These are phyloP conservation scores for Drosophila paulistorum DNA, from an alignment of 1,140 invertebrate species.

Conservation along the genomic window DNA sequence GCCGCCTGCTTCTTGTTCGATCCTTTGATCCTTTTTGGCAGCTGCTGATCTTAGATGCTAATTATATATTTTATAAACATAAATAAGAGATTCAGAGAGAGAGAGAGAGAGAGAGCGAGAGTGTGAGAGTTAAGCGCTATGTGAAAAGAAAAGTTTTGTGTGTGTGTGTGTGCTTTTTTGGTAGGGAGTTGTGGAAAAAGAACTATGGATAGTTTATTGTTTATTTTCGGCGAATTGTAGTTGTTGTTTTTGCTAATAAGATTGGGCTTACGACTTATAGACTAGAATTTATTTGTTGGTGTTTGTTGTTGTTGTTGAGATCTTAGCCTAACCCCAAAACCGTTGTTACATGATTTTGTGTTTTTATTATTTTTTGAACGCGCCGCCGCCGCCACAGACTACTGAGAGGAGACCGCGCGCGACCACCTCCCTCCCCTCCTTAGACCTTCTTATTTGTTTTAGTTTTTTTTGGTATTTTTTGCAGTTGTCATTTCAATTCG, in stretches of 20 bases:
- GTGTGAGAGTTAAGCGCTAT: not conserved
- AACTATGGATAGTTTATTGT: conserved; percentile 18
- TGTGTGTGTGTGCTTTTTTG: not conserved
- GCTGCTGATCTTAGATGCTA: conserved; percentile 46
- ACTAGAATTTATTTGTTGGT: conserved; percentile 16
- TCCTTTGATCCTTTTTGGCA: conserved; percentile 20
- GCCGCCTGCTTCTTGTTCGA: conserved; percentile 26
- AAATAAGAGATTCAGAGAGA: conserved; percentile 3
- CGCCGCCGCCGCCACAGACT: conserved; percentile 58
- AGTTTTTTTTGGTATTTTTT: conserved; percentile 26
- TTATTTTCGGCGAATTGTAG: conserved; percentile 15
- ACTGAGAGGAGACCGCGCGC: conserved; percentile 50
- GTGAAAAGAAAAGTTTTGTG: conserved; percentile 5
- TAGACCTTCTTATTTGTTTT: conserved; percentile 72
- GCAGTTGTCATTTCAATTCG: conserved; percentile 81
- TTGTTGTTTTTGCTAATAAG: not conserved
- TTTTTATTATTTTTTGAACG: conserved; percentile 48
- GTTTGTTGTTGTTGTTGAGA: not conserved
- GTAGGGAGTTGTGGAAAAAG: not conserved
- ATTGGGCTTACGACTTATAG: conserved; percentile 56
- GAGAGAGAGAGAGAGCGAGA: not conserved
- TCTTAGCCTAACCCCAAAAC: conserved; percentile 16
- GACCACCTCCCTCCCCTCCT: conserved; percentile 48
- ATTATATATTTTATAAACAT: conserved; percentile 10
- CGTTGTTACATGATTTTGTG: conserved; percentile 9